Evolutionary conservation across 1,140 invertebrate species (phyloP).

Genomic region (Bombus turneri): DNA sequence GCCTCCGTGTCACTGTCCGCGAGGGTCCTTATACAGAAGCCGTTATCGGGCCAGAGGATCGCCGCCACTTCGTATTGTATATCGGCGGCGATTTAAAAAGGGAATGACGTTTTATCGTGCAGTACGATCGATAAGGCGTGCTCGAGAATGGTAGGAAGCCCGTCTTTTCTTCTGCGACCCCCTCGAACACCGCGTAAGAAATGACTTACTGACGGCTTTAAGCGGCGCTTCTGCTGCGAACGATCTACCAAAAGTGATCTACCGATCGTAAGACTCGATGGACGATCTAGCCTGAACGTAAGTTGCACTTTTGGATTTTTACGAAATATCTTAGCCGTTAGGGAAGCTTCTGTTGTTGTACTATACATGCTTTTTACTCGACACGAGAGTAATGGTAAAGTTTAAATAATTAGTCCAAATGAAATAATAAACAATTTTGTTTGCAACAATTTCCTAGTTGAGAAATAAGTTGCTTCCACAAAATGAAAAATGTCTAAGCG

Average conservation of each 20-base stretch:
- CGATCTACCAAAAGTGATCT: neutral
- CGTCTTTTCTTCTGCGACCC: constrained; percentile 31
- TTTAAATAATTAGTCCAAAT: too few species aligned
- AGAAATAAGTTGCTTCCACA: too few species aligned
- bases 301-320: neutral
- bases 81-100: constrained; percentile 65
- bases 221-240: constrained; percentile 39
- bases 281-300: neutral
- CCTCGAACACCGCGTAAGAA: constrained; percentile 42
- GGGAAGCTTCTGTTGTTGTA: too few species aligned
- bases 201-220: constrained; percentile 54
- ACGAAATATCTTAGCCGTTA: neutral
- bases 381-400: too few species aligned
- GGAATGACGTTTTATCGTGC: constrained; percentile 55
- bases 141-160: constrained; percentile 51
- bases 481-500: too few species aligned
- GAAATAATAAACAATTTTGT: too few species aligned
- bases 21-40: constrained; percentile 30
- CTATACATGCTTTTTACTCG: too few species aligned
- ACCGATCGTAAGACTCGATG: neutral
- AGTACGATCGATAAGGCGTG: constrained; percentile 59
- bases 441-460: too few species aligned
- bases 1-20: constrained; percentile 56
- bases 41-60: constrained; percentile 52
- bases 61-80: constrained; percentile 55